Conservation (phyloP, 2,888 invertebrate species). For the Tillus elongatus region DNA sequence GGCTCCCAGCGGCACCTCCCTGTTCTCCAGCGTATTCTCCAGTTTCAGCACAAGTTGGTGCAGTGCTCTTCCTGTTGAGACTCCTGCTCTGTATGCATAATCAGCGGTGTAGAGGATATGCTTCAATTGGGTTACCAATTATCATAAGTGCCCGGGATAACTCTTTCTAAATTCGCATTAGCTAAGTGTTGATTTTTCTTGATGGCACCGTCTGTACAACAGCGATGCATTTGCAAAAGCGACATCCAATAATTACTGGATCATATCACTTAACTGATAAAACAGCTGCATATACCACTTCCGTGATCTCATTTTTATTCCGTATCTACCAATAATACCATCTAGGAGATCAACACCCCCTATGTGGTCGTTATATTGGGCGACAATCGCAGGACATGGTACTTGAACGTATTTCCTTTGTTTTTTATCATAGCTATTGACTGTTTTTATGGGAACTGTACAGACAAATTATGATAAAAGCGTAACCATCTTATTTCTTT, state of each 20-base stretch:
- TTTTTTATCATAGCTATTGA: conserved; percentile 15
- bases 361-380: conserved; percentile 26
- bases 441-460: conserved; percentile 19
- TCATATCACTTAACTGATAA: conserved; percentile 21
- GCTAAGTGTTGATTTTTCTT: conserved; percentile 9
- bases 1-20: no score
- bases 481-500: conserved; percentile 32
- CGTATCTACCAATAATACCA: conserved; percentile 22
- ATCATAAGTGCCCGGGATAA: conserved; percentile 11
- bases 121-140: conserved; percentile 8
- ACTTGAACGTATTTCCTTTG: conserved; percentile 20
- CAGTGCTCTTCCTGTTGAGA: no score
- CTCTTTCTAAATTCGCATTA: conserved; percentile 13
- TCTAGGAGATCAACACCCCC: conserved; percentile 29
- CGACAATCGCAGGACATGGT: conserved; percentile 22
- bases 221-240: conserved; percentile 22
- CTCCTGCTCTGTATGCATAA: no score
- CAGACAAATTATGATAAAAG: conserved; percentile 33
- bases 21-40: no score
- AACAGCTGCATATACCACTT: conserved; percentile 22
- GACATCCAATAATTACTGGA: no score
- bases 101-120: no score
- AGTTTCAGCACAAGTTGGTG: no score
- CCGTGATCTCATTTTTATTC: conserved; percentile 18
- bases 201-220: conserved; percentile 18